These are phyloP conservation scores for Cryptocheilus praepositus DNA, from an alignment of 2,888 invertebrate species.

Conservation along the genomic window DNA sequence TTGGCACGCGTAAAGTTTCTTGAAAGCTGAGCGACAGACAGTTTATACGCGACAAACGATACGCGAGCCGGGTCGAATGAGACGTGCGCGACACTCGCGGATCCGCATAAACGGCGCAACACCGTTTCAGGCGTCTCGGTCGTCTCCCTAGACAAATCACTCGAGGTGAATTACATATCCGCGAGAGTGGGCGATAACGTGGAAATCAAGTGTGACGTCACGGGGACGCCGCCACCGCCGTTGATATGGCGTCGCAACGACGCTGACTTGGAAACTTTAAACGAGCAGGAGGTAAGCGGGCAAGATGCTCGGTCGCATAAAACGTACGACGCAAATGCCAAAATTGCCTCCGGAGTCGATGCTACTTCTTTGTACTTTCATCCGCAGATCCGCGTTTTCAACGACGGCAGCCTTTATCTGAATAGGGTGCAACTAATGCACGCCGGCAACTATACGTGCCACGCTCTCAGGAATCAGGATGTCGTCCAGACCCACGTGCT, in stretches of 20 bases:
- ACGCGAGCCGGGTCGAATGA: too few relatives aligned
- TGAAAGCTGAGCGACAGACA: too few relatives aligned
- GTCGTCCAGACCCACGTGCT: conserved; percentile 85
- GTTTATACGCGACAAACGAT: too few relatives aligned
- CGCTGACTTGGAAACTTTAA: conserved; percentile 79
- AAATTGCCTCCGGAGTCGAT: too few relatives aligned
- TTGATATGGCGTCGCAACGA: conserved; percentile 84
- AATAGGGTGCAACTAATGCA: conserved; percentile 84
- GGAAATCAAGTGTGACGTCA: conserved; percentile 86
- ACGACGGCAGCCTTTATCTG: conserved; percentile 85
- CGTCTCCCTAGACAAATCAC: conserved; percentile 83
- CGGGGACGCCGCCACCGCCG: conserved; percentile 82
- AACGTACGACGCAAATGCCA: background rate
- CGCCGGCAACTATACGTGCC: conserved; percentile 87
- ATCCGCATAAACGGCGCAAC: conserved; percentile 12
- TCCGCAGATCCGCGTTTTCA: conserved; percentile 79
- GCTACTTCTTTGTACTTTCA: too few relatives aligned
- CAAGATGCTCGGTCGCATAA: too few relatives aligned
- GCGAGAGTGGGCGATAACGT: conserved; percentile 86
- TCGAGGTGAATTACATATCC: conserved; percentile 82
- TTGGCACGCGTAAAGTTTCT: too few relatives aligned
- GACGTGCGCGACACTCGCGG: background rate
- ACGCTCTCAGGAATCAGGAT: conserved; percentile 83
- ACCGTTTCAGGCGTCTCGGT: conserved; percentile 80
- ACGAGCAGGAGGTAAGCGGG: conserved; percentile 77